These are phyloP conservation scores for Aphrophora alni DNA, from an alignment of 2,888 invertebrate species.

Conservation along the genomic window DNA sequence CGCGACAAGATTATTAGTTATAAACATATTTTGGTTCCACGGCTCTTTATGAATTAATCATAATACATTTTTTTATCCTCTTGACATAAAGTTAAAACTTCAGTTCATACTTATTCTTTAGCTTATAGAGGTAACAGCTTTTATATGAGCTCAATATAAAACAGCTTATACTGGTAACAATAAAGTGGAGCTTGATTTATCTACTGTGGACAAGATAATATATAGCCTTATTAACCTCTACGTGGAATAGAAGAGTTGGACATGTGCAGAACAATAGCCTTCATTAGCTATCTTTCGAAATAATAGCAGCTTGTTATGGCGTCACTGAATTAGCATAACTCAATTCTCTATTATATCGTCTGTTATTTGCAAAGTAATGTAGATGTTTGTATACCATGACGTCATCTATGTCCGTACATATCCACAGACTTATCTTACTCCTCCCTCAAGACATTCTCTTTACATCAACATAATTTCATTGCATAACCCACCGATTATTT, in stretches of 20 bases:
- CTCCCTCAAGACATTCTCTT: too few species aligned
- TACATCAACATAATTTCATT: too few species aligned
- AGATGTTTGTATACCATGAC: background rate
- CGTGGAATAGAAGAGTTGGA: background rate
- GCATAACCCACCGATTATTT: too few species aligned
- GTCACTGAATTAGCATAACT: background rate
- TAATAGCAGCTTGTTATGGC: background rate
- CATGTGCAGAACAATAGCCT: background rate
- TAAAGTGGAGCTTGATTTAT: background rate
- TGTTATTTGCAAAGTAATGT: background rate
- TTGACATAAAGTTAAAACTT: background rate
- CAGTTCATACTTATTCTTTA: background rate
- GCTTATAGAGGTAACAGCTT: background rate
- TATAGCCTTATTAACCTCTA: background rate
- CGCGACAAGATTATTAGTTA: too few species aligned
- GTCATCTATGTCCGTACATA: background rate
- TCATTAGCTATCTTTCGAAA: constrained; percentile 9
- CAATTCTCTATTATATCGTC: background rate
- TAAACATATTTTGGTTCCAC: too few species aligned
- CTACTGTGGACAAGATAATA: background rate
- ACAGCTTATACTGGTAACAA: background rate
- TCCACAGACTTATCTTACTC: too few species aligned
- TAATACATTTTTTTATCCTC: too few species aligned
- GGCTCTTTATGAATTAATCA: too few species aligned
- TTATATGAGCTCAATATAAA: background rate